Conservation (phyloP, 2,888 invertebrate genomes). For the Hermaeophaga mercurialis region DNA sequence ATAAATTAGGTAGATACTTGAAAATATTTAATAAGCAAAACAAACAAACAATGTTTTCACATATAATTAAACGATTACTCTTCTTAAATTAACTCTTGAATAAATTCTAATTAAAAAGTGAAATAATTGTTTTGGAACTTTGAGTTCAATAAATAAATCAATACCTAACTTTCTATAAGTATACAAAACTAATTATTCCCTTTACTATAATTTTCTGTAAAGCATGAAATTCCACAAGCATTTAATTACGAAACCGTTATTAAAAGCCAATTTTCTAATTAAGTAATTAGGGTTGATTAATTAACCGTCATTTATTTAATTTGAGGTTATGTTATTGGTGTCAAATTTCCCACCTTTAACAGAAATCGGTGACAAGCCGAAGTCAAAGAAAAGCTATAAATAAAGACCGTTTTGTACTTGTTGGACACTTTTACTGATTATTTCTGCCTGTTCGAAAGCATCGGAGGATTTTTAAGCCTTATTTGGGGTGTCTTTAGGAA, state of each 20-base stretch:
- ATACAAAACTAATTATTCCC: slow-evolving; percentile 12
- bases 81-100: too few species aligned
- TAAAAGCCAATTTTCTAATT: slow-evolving; percentile 42
- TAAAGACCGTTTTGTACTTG: background rate
- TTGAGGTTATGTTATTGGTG: slow-evolving; percentile 37
- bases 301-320: slow-evolving; percentile 37
- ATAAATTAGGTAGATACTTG: too few species aligned
- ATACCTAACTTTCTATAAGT: slow-evolving; percentile 13
- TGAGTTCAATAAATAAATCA: slow-evolving; percentile 10
- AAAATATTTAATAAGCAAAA: too few species aligned
- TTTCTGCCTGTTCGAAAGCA: background rate
- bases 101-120: too few species aligned
- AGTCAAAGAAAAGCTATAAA: background rate
- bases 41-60: too few species aligned
- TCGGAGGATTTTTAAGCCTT: background rate
- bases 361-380: background rate
- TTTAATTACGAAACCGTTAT: slow-evolving; percentile 33
- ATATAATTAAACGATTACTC: too few species aligned
- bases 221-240: slow-evolving; percentile 19
- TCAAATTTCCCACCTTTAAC: slow-evolving; percentile 32
- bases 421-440: background rate
- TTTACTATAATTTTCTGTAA: slow-evolving; percentile 19
- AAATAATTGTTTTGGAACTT: too few species aligned
- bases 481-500: background rate
- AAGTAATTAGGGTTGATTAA: slow-evolving; percentile 43